Evolutionary conservation across 2,888 invertebrate species (phyloP).

Genomic region (Cabera pusaria): DNA sequence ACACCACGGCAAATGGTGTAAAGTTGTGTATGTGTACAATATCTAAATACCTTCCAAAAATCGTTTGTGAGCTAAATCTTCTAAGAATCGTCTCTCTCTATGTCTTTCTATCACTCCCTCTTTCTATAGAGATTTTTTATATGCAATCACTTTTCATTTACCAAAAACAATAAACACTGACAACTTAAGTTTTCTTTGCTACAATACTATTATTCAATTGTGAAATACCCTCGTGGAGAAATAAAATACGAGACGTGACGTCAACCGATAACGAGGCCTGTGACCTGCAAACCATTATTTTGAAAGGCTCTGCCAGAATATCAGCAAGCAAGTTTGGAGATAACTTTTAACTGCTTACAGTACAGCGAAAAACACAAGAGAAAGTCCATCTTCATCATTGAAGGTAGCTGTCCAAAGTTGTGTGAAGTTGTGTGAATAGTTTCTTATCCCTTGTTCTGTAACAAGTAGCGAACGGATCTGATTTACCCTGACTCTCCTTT

Average conservation of each 20-base stretch:
- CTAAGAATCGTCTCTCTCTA: no score
- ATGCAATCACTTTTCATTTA: no score
- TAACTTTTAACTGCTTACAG: slow-evolving; percentile 30
- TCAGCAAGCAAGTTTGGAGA: slow-evolving; percentile 3
- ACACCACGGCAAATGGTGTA: no score
- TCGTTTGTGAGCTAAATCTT: no score
- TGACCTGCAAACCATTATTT: slow-evolving; percentile 20
- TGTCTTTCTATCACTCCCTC: no score
- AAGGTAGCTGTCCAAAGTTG: slow-evolving; percentile 27
- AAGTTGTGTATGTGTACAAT: no score
- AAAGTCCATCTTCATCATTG: slow-evolving; percentile 27
- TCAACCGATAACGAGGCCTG: slow-evolving; percentile 9
- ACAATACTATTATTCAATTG: slow-evolving; percentile 8
- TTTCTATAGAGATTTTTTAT: no score
- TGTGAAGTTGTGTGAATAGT: slow-evolving; percentile 20
- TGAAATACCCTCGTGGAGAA: slow-evolving; percentile 17
- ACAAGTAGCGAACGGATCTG: slow-evolving; percentile 24
- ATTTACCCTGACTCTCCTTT: slow-evolving; percentile 28
- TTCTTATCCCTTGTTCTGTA: slow-evolving; percentile 30
- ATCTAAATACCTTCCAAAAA: no score
- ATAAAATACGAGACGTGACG: slow-evolving; percentile 32
- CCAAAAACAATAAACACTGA: no score
- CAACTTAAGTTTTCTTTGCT: no score
- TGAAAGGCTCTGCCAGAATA: slow-evolving; percentile 12
- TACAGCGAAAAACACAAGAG: slow-evolving; percentile 26